Base-by-base conservation (phyloP, 2,797 vertebrate genomes). In the Peromyscus nudipes region DNA sequence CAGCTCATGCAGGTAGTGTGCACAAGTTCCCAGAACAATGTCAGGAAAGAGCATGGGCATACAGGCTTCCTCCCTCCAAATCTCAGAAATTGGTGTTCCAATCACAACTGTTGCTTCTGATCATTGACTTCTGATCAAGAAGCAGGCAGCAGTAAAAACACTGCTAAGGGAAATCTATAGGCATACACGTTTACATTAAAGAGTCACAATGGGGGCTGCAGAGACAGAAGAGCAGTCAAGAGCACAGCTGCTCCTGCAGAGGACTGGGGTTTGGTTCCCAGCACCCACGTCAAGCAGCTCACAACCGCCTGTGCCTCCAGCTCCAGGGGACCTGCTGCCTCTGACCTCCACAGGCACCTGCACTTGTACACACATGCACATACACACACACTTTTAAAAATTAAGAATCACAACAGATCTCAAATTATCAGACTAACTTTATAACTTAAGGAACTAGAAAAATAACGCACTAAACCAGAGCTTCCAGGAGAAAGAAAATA, bases 361-460 rank as follows among this genome's bases (percentile, higher is more conserved):
- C 31, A 31, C 77, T 31, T 8, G 7, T 17, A 7, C 27, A 79
- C 46, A 34, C 3, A 16, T 34, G 12, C 23, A 7, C 55, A 23
- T 6, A n/a, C 19, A 27, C 55, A 82, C 80, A 60, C 8, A 29
- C 17, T 62, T 62, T 25, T 19, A 81, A 82, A 64, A 25, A 64
- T 55, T 55, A 80, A 55, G 19, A 60, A 57, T 16, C 31, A 67
- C 37, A 11, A 43, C 73, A 84, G 23, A 67, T 90, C 21, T 83
- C 69, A 90, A 90, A n/a, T 43, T 52, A 75, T n/a, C 77, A 71
- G 82, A 12, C 43, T 89, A 82, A 64, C 34, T 73, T 94, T 76
- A 89, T 17, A 89, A 73, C 25, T 71, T 86, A 86, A 71, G 84
- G 13, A 86, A 52, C 65, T 52, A 71, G 31, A 69, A 86, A 67